These are phyloP conservation scores for Somateria mollissima DNA, from an alignment of 2,797 vertebrate genomes.

Conservation along the genomic window DNA sequence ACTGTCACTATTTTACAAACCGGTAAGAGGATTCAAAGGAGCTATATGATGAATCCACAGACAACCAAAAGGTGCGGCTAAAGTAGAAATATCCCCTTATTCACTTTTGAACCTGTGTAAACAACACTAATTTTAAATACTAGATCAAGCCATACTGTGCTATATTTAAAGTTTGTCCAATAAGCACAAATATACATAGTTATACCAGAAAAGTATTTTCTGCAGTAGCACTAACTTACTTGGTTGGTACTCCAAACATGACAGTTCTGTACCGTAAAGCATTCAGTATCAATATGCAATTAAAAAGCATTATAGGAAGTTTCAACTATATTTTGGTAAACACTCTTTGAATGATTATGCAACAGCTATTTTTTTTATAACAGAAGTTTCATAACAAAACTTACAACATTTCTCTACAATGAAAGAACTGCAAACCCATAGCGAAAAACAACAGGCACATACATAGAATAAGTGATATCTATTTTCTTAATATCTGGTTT, in stretches of 20 bases:
- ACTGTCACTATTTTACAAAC: not conserved
- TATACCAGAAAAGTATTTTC: not conserved
- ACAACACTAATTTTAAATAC: not conserved
- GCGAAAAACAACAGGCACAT: not conserved
- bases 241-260: not conserved
- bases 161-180: not conserved
- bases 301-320: not conserved
- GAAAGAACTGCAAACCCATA: not conserved
- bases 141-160: not conserved
- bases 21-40: not conserved
- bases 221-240: not conserved
- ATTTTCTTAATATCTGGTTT: slow-evolving; percentile 71
- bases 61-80: not conserved
- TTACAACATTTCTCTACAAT: not conserved
- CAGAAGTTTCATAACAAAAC: not conserved
- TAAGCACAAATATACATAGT: not conserved
- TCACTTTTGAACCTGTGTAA: not conserved
- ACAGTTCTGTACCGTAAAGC: not conserved
- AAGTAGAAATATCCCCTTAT: not conserved
- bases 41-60: not conserved
- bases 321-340: not conserved
- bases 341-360: not conserved
- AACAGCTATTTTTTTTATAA: not conserved
- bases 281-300: not conserved
- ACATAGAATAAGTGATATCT: not conserved